Percentiles rank a stretch among this genome's conserved stretches.
Evolutionary conservation across 1,140 invertebrate genomes (phyloP).

Genomic region (Lanistes nyassanus): DNA sequence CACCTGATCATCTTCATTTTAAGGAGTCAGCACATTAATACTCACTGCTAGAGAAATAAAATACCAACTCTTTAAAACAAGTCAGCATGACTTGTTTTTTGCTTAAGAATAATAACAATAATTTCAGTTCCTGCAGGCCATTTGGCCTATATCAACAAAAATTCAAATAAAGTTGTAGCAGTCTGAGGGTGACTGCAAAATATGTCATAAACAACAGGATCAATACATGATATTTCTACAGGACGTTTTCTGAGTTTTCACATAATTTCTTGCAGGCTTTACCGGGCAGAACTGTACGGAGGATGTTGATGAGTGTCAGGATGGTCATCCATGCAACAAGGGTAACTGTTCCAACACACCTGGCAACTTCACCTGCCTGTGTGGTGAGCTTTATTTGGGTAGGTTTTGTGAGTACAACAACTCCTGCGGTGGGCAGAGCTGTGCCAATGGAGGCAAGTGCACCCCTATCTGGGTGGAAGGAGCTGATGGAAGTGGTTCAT

Average conservation of each 20-base stretch:
- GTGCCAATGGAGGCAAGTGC: constrained; percentile 51
- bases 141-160: too few species aligned
- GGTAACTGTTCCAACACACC: constrained; percentile 74
- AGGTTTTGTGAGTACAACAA: constrained; percentile 41
- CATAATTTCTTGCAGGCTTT: constrained; percentile 32
- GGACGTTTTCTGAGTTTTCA: not conserved
- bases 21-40: too few species aligned
- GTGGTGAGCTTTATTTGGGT: constrained; percentile 72
- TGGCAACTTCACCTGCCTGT: constrained; percentile 78
- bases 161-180: too few species aligned
- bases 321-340: constrained; percentile 26
- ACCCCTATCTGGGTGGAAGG: constrained; percentile 4
- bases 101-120: too few species aligned
- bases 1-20: too few species aligned
- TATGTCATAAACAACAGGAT: too few species aligned
- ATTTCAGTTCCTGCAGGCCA: too few species aligned
- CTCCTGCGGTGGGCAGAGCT: constrained; percentile 38
- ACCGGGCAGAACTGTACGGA: constrained; percentile 38
- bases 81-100: too few species aligned
- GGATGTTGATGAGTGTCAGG: constrained; percentile 46
- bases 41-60: too few species aligned
- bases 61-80: too few species aligned
- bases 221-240: too few species aligned
- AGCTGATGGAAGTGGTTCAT: not conserved
- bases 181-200: too few species aligned